Evolutionary conservation across 2,113 vertebrate genomes (phyloP).

Genomic region (Ictalurus furcatus): DNA sequence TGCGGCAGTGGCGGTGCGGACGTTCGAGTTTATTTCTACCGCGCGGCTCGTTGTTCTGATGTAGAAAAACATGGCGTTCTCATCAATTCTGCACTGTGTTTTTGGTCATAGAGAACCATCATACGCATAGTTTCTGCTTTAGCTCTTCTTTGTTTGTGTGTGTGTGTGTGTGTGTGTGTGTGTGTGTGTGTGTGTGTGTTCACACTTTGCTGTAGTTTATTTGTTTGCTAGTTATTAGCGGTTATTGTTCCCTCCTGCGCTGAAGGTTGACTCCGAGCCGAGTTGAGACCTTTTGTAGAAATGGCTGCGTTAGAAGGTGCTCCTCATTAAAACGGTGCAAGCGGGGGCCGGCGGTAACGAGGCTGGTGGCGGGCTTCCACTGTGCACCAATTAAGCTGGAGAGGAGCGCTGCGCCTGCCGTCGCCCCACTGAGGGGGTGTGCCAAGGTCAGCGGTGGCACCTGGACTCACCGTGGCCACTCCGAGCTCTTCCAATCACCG

Average conservation of each 20-base stretch:
- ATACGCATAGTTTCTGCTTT: background rate
- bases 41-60: background rate
- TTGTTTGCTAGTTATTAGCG: slow-evolving; percentile 53
- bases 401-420: slow-evolving; percentile 27
- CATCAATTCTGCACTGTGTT: background rate
- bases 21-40: background rate
- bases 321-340: slow-evolving; percentile 69
- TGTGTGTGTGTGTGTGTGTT: background rate
- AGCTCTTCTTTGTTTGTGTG: background rate
- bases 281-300: slow-evolving; percentile 56
- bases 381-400: slow-evolving; percentile 58
- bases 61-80: background rate
- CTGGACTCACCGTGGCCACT: slow-evolving; percentile 28
- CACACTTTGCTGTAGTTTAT: slow-evolving; percentile 37
- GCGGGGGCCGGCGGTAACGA: slow-evolving; percentile 42
- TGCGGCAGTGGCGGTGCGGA: no score
- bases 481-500: slow-evolving; percentile 38
- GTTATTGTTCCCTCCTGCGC: slow-evolving; percentile 54
- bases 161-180: background rate
- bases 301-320: slow-evolving; percentile 64
- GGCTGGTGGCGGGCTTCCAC: slow-evolving; percentile 51
- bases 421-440: slow-evolving; percentile 39
- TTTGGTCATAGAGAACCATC: background rate
- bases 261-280: slow-evolving; percentile 60
- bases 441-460: slow-evolving; percentile 48